Evolutionary conservation across 2,888 invertebrate species (phyloP), one percentile per base, ranked within the genome.

Genomic region (Latrodectus elegans): DNA sequence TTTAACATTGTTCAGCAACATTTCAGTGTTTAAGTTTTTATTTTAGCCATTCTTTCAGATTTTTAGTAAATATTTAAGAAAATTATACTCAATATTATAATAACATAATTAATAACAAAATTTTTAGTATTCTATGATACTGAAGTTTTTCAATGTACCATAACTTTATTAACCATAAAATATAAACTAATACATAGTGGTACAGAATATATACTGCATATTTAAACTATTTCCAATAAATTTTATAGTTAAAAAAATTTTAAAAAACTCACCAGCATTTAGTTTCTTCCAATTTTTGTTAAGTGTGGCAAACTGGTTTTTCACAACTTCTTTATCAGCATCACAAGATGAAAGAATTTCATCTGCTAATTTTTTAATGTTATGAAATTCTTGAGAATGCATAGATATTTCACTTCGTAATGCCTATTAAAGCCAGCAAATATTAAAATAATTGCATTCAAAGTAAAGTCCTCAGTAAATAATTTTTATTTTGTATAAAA

Each of bases 401-500:
- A 97, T 96, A 95, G 97, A 96, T 0, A 98, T 95, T 91, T 98
- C 98, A 91, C 97, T 97, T 90, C 97, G 95, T 93, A 98, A 96
- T 76, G 94, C 26, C 91, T 92, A 89, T 60, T 49, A 77, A 72
- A 81, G 53, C 22, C 8, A 17, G 26, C 14, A 14, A 12, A 38
- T 71, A 64, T 53, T 76, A 17, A 64, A 49, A 38, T 49, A 14
- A 55, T 4, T 17, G 26, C 8, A 38, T 14, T 64, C n/a, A 60
- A 38, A 72, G 22, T 73, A 14, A 49, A 22, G 22, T 3, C 10
- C 17, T 53, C n/a, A 49, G 11, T n/a, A 17, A 51, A 11, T 53
- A 15, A 73, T 15, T 15, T 52, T 53, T n/a, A 22, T 52, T 38
- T 38, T 38, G 38, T 6, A 38, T 38, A 4, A 38, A 38, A 38